A percentile compares a stretch with the other conserved stretches of the same genome.
Evolutionary conservation across 1,140 invertebrate genomes (phyloP).

Genomic region (Liolophura sinensis): DNA sequence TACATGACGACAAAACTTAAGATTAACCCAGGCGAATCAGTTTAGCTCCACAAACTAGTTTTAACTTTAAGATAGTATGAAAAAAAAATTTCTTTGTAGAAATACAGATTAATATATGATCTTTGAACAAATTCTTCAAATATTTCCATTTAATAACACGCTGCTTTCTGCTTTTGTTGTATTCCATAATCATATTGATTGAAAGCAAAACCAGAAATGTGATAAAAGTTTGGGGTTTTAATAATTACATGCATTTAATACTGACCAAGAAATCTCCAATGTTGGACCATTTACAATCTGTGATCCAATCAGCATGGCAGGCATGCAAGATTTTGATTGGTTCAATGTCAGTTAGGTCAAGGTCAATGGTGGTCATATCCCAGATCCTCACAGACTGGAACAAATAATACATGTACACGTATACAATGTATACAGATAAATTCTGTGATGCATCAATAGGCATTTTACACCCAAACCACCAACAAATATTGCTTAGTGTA

Average conservation of each 20-base stretch:
- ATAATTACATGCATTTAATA: background rate
- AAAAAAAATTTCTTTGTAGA: background rate
- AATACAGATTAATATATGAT: background rate
- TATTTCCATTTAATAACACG: constrained; percentile 1
- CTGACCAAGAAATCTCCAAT: constrained; percentile 46
- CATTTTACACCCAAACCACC: too few relatives aligned
- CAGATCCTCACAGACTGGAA: constrained; percentile 44
- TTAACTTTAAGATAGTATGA: background rate
- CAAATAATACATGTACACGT: constrained; percentile 1
- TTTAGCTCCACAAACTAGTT: too few relatives aligned
- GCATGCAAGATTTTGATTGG: constrained; percentile 29
- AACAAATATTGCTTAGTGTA: too few relatives aligned
- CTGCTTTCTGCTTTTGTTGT: background rate
- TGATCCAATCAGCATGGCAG: constrained; percentile 58
- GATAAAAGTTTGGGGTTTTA: background rate
- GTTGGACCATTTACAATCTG: constrained; percentile 51
- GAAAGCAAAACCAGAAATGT: too few relatives aligned
- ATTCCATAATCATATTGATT: too few relatives aligned
- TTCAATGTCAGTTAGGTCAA: constrained; percentile 7
- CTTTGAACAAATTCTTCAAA: background rate
- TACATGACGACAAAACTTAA: too few relatives aligned
- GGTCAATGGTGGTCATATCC: constrained; percentile 19
- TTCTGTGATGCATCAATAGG: too few relatives aligned
- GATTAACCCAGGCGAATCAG: too few relatives aligned
- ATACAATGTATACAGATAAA: too few relatives aligned